These are phyloP conservation scores for Rhabdophis nuchalis DNA, from an alignment of 2,797 vertebrate genomes.

Conservation along the genomic window DNA sequence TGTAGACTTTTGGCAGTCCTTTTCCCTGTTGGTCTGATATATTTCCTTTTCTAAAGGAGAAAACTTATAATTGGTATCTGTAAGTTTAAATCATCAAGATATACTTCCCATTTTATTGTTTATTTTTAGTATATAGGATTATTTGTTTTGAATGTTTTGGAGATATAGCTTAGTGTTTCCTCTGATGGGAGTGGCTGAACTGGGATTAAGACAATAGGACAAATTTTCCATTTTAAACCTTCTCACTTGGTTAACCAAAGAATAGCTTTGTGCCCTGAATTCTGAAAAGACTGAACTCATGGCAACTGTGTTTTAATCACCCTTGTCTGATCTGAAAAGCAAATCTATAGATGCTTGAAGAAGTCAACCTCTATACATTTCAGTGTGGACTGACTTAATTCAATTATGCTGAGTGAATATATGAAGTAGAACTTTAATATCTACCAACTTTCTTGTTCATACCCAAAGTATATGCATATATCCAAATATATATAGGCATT, in stretches of 20 bases:
- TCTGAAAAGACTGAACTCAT: neutral
- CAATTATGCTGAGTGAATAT: neutral
- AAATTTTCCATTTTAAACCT: neutral
- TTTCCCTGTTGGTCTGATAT: neutral
- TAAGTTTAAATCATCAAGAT: neutral
- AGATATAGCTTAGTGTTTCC: neutral
- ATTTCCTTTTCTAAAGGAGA: neutral
- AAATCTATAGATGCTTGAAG: neutral
- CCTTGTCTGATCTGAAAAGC: neutral
- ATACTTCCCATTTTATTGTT: neutral
- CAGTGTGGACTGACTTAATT: neutral
- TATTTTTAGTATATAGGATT: neutral
- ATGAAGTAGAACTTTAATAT: neutral
- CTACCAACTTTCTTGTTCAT: neutral
- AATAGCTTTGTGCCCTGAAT: neutral
- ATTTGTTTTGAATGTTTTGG: neutral
- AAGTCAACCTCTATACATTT: neutral
- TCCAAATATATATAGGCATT: too few species aligned
- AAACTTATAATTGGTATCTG: neutral
- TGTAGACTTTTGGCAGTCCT: neutral
- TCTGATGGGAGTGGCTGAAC: neutral
- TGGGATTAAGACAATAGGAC: neutral
- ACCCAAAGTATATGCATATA: neutral
- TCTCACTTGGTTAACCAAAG: neutral
- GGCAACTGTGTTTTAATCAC: neutral